phyloP scores from a whole-genome alignment of 2,888 invertebrate species.

The Yponomeuta sedellus region DNA sequence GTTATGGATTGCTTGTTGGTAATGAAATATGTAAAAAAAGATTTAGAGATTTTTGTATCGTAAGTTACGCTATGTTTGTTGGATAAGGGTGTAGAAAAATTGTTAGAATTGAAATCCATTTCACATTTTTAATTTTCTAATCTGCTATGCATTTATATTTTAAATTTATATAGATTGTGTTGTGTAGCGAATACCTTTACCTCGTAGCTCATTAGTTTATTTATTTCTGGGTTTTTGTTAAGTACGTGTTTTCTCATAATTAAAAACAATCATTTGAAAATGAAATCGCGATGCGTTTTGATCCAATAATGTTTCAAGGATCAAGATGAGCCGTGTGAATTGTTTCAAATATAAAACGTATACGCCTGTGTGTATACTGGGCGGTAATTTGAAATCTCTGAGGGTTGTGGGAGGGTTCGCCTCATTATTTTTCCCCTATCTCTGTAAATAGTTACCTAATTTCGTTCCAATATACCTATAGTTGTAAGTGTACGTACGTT shows the following conservation, averaged over 20 bases:
- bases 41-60: conserved; percentile 38
- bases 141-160: conserved; percentile 27
- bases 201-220: conserved; percentile 18
- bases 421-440: conserved; percentile 76
- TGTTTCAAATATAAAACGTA: conserved; percentile 8
- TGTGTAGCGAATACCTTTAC: conserved; percentile 18
- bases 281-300: neutral
- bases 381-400: conserved; percentile 68
- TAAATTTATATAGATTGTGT: conserved; percentile 12
- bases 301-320: conserved; percentile 27
- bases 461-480: conserved; percentile 60
- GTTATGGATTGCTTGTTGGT: conserved; percentile 67
- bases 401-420: conserved; percentile 74
- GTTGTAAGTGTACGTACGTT: conserved; percentile 55
- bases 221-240: conserved; percentile 16
- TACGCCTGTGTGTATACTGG: conserved; percentile 12
- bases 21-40: conserved; percentile 52
- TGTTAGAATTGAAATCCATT: conserved; percentile 54
- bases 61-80: conserved; percentile 62
- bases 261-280: neutral
- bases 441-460: conserved; percentile 76
- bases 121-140: conserved; percentile 20
- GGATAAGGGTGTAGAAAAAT: conserved; percentile 55
- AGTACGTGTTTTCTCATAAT: conserved; percentile 5
- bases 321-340: conserved; percentile 37